Evolutionary conservation across 2,888 invertebrate genomes (phyloP).

Genomic region (Cataglyphis livida): DNA sequence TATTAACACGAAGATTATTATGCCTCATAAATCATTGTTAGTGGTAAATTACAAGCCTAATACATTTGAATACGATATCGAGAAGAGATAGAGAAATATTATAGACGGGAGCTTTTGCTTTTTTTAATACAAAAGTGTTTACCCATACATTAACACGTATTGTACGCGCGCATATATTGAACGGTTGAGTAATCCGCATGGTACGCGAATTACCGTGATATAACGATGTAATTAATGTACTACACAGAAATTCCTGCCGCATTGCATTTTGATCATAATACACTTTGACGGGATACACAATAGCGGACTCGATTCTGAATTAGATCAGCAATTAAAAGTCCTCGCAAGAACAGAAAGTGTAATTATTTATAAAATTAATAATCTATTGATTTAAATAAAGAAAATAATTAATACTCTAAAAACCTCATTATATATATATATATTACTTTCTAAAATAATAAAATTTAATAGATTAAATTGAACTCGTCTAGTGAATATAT

Average conservation of each 20-base stretch:
- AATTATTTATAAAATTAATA: background rate
- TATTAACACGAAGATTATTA: background rate
- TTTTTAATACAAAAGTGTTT: background rate
- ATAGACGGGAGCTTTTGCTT: background rate
- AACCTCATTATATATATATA: background rate
- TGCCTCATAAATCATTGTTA: background rate
- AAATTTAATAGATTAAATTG: background rate
- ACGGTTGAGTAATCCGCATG: conserved; percentile 6
- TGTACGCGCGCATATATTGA: background rate
- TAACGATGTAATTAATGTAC: conserved; percentile 29
- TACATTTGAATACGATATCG: background rate
- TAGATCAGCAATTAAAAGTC: conserved; percentile 20
- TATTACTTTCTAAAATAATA: background rate
- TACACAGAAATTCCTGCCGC: conserved; percentile 28
- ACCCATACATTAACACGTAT: background rate
- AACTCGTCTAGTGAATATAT: background rate
- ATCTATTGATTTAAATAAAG: background rate
- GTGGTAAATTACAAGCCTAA: background rate
- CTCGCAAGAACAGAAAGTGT: background rate
- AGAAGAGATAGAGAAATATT: background rate
- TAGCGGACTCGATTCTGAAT: background rate
- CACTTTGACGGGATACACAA: background rate
- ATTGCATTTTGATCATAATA: conserved; percentile 21
- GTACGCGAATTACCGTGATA: conserved; percentile 7
- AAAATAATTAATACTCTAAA: background rate